These are phyloP conservation scores for Isotomurus palustris DNA, from an alignment of 2,888 invertebrate species.

Conservation along the genomic window DNA sequence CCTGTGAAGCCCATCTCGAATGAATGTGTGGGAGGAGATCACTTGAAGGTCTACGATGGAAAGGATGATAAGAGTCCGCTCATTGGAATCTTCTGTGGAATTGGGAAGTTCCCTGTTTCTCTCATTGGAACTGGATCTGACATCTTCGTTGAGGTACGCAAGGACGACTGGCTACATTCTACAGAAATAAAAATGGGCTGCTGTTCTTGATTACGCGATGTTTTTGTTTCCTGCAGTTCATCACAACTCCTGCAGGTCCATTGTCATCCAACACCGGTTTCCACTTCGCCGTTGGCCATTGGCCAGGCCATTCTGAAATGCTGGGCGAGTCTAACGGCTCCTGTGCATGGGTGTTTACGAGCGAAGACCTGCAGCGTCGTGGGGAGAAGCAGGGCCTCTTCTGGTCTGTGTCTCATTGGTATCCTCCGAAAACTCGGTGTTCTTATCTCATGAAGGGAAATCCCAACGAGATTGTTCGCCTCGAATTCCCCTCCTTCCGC, in stretches of 20 bases:
- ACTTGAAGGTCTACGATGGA: conserved; percentile 83
- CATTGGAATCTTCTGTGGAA: conserved; percentile 79
- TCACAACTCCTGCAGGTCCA: conserved; percentile 83
- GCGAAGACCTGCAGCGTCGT: conserved; percentile 69
- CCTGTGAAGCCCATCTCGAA: conserved; percentile 66
- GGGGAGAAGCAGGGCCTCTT: conserved; percentile 84
- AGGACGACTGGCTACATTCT: not conserved
- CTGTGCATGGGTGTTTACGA: conserved; percentile 76
- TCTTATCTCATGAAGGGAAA: conserved; percentile 84
- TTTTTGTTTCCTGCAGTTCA: conserved; percentile 70
- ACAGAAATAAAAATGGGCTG: not conserved
- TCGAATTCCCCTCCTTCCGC: conserved; percentile 78
- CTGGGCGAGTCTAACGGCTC: conserved; percentile 71
- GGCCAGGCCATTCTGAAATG: conserved; percentile 88
- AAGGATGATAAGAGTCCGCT: conserved; percentile 79
- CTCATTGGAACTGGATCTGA: conserved; percentile 76
- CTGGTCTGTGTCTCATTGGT: conserved; percentile 88
- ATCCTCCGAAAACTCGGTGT: conserved; percentile 86
- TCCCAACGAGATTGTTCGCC: conserved; percentile 77
- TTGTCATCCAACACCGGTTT: conserved; percentile 79
- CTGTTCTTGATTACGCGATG: conserved; percentile 52
- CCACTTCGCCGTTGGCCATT: conserved; percentile 90
- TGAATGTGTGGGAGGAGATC: conserved; percentile 85
- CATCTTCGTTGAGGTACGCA: conserved; percentile 50
- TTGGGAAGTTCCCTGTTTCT: conserved; percentile 77